Evolutionary conservation across 2,888 invertebrate genomes (phyloP).

Genomic region (Muscina levida): DNA sequence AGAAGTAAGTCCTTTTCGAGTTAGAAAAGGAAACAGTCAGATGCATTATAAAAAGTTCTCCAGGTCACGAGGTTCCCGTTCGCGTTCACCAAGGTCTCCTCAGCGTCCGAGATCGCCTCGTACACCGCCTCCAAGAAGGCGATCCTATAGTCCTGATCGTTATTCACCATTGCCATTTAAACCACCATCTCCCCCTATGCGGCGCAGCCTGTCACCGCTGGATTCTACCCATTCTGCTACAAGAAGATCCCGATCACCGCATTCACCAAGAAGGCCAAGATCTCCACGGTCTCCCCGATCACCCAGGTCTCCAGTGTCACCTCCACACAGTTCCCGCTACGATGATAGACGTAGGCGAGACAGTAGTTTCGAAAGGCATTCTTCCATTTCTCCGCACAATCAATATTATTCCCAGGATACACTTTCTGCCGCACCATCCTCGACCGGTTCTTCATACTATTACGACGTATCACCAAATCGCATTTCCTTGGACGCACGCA

Average conservation of each 20-base stretch:
- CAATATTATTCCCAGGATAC: slow-evolving; percentile 69
- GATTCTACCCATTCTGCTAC: slow-evolving; percentile 33
- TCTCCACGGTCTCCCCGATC: slow-evolving; percentile 64
- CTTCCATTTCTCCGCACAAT: slow-evolving; percentile 64
- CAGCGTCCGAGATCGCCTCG: slow-evolving; percentile 69
- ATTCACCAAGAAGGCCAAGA: slow-evolving; percentile 58
- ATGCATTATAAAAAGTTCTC: slow-evolving; percentile 70
- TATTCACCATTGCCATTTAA: slow-evolving; percentile 77
- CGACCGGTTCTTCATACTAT: slow-evolving; percentile 72
- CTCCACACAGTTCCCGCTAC: slow-evolving; percentile 54
- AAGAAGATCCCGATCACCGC: slow-evolving; percentile 54
- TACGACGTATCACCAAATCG: slow-evolving; percentile 74
- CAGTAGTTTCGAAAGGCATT: slow-evolving; percentile 65
- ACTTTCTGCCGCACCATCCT: slow-evolving; percentile 57
- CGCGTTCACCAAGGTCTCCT: slow-evolving; percentile 65
- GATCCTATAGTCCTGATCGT: slow-evolving; percentile 73
- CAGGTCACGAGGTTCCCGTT: slow-evolving; percentile 59
- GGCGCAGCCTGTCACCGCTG: slow-evolving; percentile 72
- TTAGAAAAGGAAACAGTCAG: slow-evolving; percentile 65
- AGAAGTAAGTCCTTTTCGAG: slow-evolving; percentile 66
- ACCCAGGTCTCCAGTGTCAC: slow-evolving; percentile 59
- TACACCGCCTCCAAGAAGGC: slow-evolving; percentile 70
- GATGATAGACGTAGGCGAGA: slow-evolving; percentile 64
- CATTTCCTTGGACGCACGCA: slow-evolving; percentile 71
- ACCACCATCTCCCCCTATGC: slow-evolving; percentile 78